Evolutionary conservation across 2,797 vertebrate genomes (phyloP).

Genomic region (Xenops minutus): DNA sequence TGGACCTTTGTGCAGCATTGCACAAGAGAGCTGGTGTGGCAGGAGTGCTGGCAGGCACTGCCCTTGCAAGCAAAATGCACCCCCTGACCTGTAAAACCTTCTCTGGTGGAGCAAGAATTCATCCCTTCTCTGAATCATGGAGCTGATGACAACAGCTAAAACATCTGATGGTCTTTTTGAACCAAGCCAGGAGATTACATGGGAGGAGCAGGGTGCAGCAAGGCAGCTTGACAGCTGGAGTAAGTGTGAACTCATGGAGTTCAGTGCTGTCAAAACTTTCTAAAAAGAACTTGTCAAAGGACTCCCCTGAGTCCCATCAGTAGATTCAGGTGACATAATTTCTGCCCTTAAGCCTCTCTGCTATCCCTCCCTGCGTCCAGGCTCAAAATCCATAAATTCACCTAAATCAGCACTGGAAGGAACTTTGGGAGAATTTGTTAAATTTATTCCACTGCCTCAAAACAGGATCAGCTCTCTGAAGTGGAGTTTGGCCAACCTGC

Average conservation of each 20-base stretch:
- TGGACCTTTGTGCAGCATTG: background rate
- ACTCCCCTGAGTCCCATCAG: background rate
- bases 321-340: background rate
- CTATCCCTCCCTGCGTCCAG: background rate
- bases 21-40: constrained; percentile 13
- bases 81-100: background rate
- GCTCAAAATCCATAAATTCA: background rate
- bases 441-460: constrained; percentile 43
- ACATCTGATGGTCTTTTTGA: background rate
- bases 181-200: background rate
- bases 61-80: background rate
- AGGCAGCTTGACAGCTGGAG: background rate
- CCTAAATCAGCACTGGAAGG: background rate
- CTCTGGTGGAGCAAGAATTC: background rate
- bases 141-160: background rate
- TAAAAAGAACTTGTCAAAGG: background rate
- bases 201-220: constrained; percentile 2
- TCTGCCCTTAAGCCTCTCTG: background rate
- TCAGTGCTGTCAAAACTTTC: background rate
- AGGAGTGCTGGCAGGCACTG: background rate
- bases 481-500: background rate
- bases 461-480: background rate
- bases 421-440: constrained; percentile 1
- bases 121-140: background rate
- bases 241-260: background rate